Conservation (phyloP, 2,888 invertebrate species). For the Parnassius glacialis region DNA sequence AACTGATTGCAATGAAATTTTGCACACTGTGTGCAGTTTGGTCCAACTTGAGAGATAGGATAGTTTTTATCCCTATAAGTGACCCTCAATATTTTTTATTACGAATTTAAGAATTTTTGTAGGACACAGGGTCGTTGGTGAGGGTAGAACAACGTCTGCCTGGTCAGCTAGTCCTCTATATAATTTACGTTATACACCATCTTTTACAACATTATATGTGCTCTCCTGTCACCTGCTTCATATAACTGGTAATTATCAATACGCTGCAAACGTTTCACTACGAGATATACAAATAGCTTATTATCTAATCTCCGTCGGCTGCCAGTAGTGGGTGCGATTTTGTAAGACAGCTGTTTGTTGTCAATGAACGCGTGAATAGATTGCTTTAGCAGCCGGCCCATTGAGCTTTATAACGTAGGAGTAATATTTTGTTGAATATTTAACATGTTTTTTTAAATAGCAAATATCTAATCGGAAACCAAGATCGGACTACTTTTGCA, state of each 20-base stretch:
- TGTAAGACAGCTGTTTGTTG: constrained; percentile 43
- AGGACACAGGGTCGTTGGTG: too few relatives aligned
- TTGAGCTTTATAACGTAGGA: constrained; percentile 11
- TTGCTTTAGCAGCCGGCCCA: constrained; percentile 33
- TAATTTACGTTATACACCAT: neutral
- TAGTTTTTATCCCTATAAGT: too few relatives aligned
- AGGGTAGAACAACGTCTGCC: too few relatives aligned
- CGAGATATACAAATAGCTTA: constrained; percentile 26
- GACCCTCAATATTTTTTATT: too few relatives aligned
- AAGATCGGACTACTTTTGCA: too few relatives aligned
- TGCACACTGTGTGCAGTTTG: too few relatives aligned
- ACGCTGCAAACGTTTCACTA: constrained; percentile 25
- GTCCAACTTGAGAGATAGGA: too few relatives aligned
- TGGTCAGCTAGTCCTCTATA: too few relatives aligned
- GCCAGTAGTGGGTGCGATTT: constrained; percentile 29
- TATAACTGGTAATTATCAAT: constrained; percentile 21
- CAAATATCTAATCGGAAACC: too few relatives aligned
- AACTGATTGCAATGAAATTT: too few relatives aligned
- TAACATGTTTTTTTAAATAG: too few relatives aligned
- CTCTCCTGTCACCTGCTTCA: constrained; percentile 9
- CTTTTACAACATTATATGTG: neutral
- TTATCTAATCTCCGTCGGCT: constrained; percentile 35
- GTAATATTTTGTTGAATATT: neutral
- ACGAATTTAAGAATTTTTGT: too few relatives aligned
- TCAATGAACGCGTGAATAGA: constrained; percentile 55